Evolutionary conservation across 92 coral and sea anemone species (phyloP).

Genomic region (Virgularia gustaviana): DNA sequence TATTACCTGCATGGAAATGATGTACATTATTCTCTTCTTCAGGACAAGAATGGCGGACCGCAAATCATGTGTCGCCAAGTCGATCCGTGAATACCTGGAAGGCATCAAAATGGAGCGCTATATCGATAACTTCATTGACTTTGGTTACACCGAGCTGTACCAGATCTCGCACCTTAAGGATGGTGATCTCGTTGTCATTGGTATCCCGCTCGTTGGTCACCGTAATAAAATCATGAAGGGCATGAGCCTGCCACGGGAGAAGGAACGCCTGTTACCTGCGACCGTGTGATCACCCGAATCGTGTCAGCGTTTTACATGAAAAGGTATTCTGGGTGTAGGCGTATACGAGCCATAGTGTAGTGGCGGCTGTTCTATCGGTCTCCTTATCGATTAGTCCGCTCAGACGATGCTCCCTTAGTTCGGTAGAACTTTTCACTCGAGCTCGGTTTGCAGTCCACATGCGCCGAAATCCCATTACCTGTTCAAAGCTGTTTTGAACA

Average conservation of each 20-base stretch:
- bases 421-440: no score
- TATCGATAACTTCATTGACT: slow-evolving; percentile 32
- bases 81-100: slow-evolving; percentile 34
- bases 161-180: slow-evolving; percentile 19
- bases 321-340: no score
- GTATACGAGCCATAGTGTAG: no score
- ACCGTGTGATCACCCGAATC: not conserved
- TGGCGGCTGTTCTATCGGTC: no score
- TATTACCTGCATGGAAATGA: no score
- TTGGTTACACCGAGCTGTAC: slow-evolving; percentile 34
- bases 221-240: slow-evolving; percentile 33
- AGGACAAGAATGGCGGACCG: slow-evolving; percentile 35
- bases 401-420: no score
- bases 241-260: slow-evolving; percentile 12
- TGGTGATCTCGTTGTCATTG: slow-evolving; percentile 24
- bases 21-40: not conserved
- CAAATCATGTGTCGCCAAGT: slow-evolving; percentile 35
- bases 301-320: not conserved
- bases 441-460: no score
- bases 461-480: no score
- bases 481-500: no score
- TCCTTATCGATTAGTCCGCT: no score
- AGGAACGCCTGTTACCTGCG: not conserved
- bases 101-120: slow-evolving; percentile 35
- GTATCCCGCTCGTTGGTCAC: slow-evolving; percentile 37